A percentile compares a stretch with the other conserved stretches of the same genome.
Conservation (phyloP, 2,888 invertebrate genomes). For the Agelastica alni region DNA sequence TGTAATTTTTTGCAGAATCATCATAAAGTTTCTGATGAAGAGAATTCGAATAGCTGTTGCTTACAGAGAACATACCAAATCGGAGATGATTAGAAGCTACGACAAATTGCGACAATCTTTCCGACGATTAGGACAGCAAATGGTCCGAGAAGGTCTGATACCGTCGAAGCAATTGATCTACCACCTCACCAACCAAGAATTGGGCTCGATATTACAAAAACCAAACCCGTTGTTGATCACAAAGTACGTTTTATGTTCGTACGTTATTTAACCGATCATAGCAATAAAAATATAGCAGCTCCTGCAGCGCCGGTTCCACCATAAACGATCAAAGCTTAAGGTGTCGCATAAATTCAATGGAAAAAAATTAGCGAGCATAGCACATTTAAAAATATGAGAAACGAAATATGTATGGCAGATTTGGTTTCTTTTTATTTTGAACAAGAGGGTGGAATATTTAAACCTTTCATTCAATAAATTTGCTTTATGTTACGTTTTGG, state of each 20-base stretch:
- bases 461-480: too few relatives aligned
- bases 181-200: slow-evolving; percentile 70
- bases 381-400: too few relatives aligned
- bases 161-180: slow-evolving; percentile 69
- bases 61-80: slow-evolving; percentile 71
- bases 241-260: slow-evolving; percentile 66
- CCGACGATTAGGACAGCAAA: slow-evolving; percentile 60
- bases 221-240: slow-evolving; percentile 63
- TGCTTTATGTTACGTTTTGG: too few relatives aligned
- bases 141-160: slow-evolving; percentile 66
- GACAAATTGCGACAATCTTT: slow-evolving; percentile 67
- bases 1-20: slow-evolving; percentile 54
- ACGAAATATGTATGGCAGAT: too few relatives aligned
- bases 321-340: too few relatives aligned
- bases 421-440: too few relatives aligned
- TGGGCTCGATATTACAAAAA: slow-evolving; percentile 60
- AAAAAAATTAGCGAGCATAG: too few relatives aligned
- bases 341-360: too few relatives aligned
- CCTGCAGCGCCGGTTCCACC: too few relatives aligned
- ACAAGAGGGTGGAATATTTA: too few relatives aligned
- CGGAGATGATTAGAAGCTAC: slow-evolving; percentile 59
- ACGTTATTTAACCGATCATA: too few relatives aligned
- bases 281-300: too few relatives aligned
- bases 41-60: slow-evolving; percentile 66
- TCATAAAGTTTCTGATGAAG: slow-evolving; percentile 66